Evolutionary conservation across 92 coral and sea anemone genomes (phyloP), one percentile per base, ranked within the genome.

Genomic region (Actinernus sp.): DNA sequence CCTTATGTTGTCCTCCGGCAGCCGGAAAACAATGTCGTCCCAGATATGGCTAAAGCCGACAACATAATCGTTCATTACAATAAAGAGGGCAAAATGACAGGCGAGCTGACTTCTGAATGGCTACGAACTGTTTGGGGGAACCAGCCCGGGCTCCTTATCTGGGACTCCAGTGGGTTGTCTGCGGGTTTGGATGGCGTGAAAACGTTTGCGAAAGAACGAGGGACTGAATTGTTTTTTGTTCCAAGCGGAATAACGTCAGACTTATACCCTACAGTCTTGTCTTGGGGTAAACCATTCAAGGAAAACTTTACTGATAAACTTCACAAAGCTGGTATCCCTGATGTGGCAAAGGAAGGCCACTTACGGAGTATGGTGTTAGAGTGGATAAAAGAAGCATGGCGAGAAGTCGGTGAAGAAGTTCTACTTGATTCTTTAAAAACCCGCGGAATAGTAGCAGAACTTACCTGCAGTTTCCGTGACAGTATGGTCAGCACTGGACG

Each of bases 291-390:
- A 5, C 5, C 19, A 4, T 45, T 45, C 52, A 45, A 45, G 21
- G 52, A 45, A 9, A 8, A 45, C 52, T 45, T 45, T n/a, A n/a
- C n/a, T 45, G 52, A 45, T 23, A 45, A 45, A 18, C 22, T 45
- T 4, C 52, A 45, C 52, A n/a, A n/a, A n/a, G n/a, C n/a, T n/a
- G n/a, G n/a, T n/a, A 9, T 45, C 22, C 10, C 18, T 45, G 5
- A 45, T 45, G 4, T 45, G 22, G 22, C 4, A 4, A 7, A 45
- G 10, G 22, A 45, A 4, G 52, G 52, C 18, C 4, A 4, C 22
- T 6, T 17, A 4, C 52, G 8, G 19, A 23, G 19, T 6, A 7
- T 9, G 21, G 52, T 45, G 22, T 17, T 45, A 18, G 22, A 45
- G 52, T 45, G 52, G 52, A 45, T 45, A 8, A 6, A 23, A 17